phyloP scores from a whole-genome alignment of 2,888 invertebrate species.

The Endomychus coccineus region DNA sequence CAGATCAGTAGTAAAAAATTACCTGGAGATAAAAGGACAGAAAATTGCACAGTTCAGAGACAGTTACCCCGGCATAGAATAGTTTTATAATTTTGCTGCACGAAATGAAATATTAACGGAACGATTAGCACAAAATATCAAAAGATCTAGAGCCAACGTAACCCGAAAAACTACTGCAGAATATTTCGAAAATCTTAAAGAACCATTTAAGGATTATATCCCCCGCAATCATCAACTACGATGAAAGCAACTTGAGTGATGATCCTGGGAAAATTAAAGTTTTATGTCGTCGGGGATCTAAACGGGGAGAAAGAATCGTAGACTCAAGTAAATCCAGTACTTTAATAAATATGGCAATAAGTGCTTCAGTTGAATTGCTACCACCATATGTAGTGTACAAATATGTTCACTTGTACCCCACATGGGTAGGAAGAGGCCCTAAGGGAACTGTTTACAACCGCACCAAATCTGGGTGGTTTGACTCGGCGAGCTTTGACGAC shows the following conservation, averaged over 20 bases:
- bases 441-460: slow-evolving; percentile 31
- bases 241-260: slow-evolving; percentile 22
- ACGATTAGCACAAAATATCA: too few species aligned
- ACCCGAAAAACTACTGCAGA: too few species aligned
- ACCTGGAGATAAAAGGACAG: too few species aligned
- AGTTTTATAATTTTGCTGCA: too few species aligned
- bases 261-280: slow-evolving; percentile 29
- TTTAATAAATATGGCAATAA: slow-evolving; percentile 33
- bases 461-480: slow-evolving; percentile 31
- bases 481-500: too few species aligned
- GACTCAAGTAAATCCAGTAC: slow-evolving; percentile 30
- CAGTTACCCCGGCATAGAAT: too few species aligned
- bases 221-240: slow-evolving; percentile 1
- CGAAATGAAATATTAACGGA: too few species aligned
- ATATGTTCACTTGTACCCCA: slow-evolving; percentile 27
- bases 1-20: too few species aligned
- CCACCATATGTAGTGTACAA: slow-evolving; percentile 35
- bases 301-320: slow-evolving; percentile 30
- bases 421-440: slow-evolving; percentile 38
- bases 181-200: too few species aligned
- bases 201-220: too few species aligned
- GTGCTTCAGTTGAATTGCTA: slow-evolving; percentile 28
- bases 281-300: slow-evolving; percentile 24
- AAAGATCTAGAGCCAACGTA: too few species aligned
- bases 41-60: too few species aligned